Percentiles rank a stretch among this genome's conserved stretches.
Conservation (phyloP, 2,888 invertebrate species). For the Pseudococcus viburni region DNA sequence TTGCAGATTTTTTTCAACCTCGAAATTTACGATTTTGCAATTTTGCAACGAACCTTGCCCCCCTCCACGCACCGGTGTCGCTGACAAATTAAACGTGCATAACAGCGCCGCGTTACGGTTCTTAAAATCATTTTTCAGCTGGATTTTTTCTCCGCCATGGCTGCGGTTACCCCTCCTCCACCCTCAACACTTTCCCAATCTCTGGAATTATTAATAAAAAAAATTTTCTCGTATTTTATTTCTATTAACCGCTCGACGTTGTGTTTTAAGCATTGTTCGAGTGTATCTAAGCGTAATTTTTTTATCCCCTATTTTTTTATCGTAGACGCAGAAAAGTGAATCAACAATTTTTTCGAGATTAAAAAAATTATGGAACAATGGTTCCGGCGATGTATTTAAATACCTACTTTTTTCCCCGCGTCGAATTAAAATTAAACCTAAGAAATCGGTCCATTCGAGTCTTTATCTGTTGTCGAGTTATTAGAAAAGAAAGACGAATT, state of each 20-base stretch:
- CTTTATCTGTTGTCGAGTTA: neutral
- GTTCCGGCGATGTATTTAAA: neutral
- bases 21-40: constrained; percentile 33
- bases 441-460: neutral
- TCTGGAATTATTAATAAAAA: constrained; percentile 26
- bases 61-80: neutral
- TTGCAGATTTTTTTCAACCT: constrained; percentile 25
- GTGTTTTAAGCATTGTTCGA: constrained; percentile 32
- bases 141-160: neutral
- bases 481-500: neutral
- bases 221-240: constrained; percentile 36
- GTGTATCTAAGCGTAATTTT: constrained; percentile 44
- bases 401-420: neutral
- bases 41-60: neutral
- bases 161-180: neutral
- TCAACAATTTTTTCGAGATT: neutral
- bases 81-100: constrained; percentile 40
- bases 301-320: neutral
- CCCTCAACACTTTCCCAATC: neutral
- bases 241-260: constrained; percentile 25
- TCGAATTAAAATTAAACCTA: neutral
- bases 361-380: constrained; percentile 16
- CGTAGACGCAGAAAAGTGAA: neutral
- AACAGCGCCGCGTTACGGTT: constrained; percentile 25
- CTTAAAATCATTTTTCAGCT: constrained; percentile 49